Percentiles rank a stretch among this genome's conserved stretches.
These are phyloP conservation scores for Cryptus viduatorius DNA, from an alignment of 2,888 invertebrate species.

Conservation along the genomic window DNA sequence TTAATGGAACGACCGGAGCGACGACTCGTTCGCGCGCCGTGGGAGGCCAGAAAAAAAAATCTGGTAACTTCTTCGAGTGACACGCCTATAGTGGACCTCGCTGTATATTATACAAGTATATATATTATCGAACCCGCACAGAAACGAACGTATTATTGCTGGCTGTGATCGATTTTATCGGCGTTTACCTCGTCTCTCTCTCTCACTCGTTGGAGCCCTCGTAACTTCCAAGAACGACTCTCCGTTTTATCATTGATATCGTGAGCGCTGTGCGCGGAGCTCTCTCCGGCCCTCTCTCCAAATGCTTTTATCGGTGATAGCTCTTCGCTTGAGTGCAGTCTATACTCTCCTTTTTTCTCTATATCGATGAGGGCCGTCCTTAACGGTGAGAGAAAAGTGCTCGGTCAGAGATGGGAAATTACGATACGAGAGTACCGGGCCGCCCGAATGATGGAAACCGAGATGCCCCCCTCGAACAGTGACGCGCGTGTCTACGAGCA, in stretches of 20 bases:
- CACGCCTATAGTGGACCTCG: slow-evolving; percentile 18
- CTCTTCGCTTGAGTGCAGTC: slow-evolving; percentile 70
- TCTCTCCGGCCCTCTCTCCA: slow-evolving; percentile 51
- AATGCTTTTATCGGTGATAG: slow-evolving; percentile 74
- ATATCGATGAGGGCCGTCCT: slow-evolving; percentile 44
- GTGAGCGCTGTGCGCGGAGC: slow-evolving; percentile 28
- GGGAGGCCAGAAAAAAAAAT: background rate
- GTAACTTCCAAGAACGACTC: slow-evolving; percentile 65
- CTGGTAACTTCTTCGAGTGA: slow-evolving; percentile 9
- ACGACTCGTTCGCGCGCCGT: slow-evolving; percentile 29
- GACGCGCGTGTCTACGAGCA: slow-evolving; percentile 31
- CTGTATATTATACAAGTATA: slow-evolving; percentile 44
- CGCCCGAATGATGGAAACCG: slow-evolving; percentile 68
- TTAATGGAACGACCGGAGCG: slow-evolving; percentile 38
- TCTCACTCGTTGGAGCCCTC: slow-evolving; percentile 49
- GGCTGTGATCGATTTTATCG: slow-evolving; percentile 71
- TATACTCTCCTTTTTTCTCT: slow-evolving; percentile 46
- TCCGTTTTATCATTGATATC: slow-evolving; percentile 74
- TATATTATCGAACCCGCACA: slow-evolving; percentile 33
- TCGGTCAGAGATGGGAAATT: slow-evolving; percentile 73
- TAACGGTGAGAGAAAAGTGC: slow-evolving; percentile 65
- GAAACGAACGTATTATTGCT: slow-evolving; percentile 51
- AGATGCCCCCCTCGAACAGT: slow-evolving; percentile 58
- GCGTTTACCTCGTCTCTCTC: slow-evolving; percentile 52
- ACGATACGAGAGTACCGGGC: slow-evolving; percentile 66